phyloP scores from a whole-genome alignment of 2,113 vertebrate genomes.

The Eonycteris spelaea region DNA sequence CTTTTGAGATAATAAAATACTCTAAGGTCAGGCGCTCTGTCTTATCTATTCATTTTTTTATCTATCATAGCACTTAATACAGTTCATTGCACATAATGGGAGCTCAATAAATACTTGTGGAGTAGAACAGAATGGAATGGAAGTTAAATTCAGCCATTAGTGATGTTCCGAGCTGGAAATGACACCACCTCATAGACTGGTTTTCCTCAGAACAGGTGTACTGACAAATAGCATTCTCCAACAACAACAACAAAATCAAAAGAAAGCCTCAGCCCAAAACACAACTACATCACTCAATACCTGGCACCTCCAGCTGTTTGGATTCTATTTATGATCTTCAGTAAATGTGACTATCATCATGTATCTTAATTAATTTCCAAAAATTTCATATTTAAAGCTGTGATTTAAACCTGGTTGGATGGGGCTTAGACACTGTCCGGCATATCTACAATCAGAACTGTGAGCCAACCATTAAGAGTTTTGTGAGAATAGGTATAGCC shows the following conservation, averaged over 20 bases:
- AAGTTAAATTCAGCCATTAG: not conserved
- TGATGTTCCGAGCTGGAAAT: not conserved
- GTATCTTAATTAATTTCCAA: slow-evolving; percentile 12
- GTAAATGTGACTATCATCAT: not conserved
- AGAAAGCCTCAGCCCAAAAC: not conserved
- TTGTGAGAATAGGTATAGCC: not conserved
- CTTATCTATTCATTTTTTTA: slow-evolving; percentile 60
- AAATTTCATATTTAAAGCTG: not conserved
- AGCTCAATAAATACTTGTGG: slow-evolving; percentile 62
- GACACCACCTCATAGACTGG: not conserved
- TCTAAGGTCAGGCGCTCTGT: slow-evolving; percentile 51
- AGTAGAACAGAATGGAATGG: slow-evolving; percentile 32
- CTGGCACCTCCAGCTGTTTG: not conserved
- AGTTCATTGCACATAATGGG: slow-evolving; percentile 66
- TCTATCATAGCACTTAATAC: slow-evolving; percentile 66
- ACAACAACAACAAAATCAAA: not conserved
- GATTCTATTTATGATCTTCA: not conserved
- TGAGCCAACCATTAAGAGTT: not conserved
- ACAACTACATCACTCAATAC: not conserved
- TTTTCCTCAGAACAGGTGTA: not conserved
- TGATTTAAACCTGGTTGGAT: not conserved
- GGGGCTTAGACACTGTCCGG: too few relatives aligned
- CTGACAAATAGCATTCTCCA: not conserved
- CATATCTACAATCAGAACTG: not conserved
- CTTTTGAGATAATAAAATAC: slow-evolving; percentile 61